phyloP scores from a whole-genome alignment of 2,797 vertebrate species.

The Rhynchonycteris naso region DNA sequence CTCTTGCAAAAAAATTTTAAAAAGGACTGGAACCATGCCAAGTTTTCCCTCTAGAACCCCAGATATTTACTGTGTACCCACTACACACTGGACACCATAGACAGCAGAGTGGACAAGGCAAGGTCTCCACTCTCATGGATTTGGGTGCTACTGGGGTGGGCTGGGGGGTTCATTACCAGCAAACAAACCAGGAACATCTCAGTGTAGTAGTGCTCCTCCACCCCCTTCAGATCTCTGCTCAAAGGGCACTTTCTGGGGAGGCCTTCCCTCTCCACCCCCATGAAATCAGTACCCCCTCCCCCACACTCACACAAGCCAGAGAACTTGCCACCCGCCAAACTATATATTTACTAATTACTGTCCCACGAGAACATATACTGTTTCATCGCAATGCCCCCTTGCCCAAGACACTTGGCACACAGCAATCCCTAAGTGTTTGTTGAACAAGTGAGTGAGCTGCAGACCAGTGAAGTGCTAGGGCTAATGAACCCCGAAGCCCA shows the following conservation, averaged over 20 bases:
- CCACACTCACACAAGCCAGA: neutral
- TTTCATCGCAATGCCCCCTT: neutral
- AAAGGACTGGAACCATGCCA: neutral
- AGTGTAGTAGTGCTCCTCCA: fast-evolving
- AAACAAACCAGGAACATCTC: neutral
- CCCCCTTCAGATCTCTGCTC: neutral
- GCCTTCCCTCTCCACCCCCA: neutral
- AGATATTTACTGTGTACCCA: neutral
- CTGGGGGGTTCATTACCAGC: neutral
- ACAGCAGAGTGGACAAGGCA: neutral
- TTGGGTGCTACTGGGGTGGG: neutral
- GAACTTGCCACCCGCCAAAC: neutral
- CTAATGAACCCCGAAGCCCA: neutral
- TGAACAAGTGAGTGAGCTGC: neutral
- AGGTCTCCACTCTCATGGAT: neutral
- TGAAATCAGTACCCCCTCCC: neutral
- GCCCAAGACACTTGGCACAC: neutral
- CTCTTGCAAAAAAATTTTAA: too few relatives aligned
- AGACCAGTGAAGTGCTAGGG: neutral
- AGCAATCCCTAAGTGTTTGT: neutral
- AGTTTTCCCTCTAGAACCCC: neutral
- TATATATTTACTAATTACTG: neutral
- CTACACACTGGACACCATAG: neutral
- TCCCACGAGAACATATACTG: neutral
- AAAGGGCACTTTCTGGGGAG: neutral